A percentile compares a stretch with the other conserved stretches of the same genome.
phyloP scores from a whole-genome alignment of 2,797 vertebrate genomes.

The Tympanoctomys barrerae region DNA sequence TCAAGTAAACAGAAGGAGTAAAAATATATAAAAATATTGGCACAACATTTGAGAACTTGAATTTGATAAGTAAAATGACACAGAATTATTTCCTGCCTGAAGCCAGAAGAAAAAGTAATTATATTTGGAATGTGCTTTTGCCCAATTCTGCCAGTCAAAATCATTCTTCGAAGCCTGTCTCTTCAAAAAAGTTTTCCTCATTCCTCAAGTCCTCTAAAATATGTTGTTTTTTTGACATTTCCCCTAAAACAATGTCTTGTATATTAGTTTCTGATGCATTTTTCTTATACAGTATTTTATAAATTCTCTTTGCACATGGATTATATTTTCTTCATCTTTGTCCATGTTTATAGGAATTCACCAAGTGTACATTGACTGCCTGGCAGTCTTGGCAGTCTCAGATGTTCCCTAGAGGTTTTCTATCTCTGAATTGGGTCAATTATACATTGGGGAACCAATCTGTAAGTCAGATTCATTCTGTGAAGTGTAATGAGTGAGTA shows the following conservation, averaged over 20 bases:
- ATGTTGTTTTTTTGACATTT: conserved; percentile 21
- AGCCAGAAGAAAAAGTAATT: conserved; percentile 55
- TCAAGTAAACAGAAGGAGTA: conserved; percentile 44
- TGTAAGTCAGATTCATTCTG: conserved; percentile 9
- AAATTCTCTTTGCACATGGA: conserved; percentile 20
- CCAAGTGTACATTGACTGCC: neutral
- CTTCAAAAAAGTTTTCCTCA: conserved; percentile 40
- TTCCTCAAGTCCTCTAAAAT: neutral
- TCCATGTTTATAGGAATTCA: conserved; percentile 25
- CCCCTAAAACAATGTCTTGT: neutral
- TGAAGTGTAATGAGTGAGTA: conserved; percentile 1
- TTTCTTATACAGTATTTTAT: neutral
- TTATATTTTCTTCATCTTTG: neutral
- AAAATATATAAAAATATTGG: conserved; percentile 33
- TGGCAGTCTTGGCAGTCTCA: neutral
- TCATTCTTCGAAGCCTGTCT: neutral
- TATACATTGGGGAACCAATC: neutral
- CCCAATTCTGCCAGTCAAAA: conserved; percentile 52
- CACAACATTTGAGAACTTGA: conserved; percentile 45
- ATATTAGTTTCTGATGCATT: neutral
- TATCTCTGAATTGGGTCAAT: conserved; percentile 24
- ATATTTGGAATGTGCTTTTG: conserved; percentile 51
- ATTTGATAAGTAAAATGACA: conserved; percentile 53
- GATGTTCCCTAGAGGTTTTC: neutral
- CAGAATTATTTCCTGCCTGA: conserved; percentile 36